These are phyloP conservation scores for Drosophila ananassae DNA, from an alignment of 1,140 invertebrate species.

Conservation along the genomic window DNA sequence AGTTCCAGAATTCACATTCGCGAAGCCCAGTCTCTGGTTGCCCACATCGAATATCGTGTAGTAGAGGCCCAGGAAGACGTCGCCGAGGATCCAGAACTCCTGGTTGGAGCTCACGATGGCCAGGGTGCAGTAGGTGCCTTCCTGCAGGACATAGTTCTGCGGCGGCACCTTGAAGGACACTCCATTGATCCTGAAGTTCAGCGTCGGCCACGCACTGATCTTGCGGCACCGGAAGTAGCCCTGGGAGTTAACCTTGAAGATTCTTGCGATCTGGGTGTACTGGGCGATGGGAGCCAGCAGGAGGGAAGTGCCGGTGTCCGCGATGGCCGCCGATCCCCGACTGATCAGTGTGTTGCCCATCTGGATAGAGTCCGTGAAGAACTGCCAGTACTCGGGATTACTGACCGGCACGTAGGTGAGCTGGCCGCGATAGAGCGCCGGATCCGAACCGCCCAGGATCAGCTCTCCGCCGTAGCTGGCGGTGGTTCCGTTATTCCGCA, in stretches of 20 bases:
- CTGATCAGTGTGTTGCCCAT: constrained; percentile 86
- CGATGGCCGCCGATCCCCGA: constrained; percentile 87
- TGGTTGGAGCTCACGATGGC: constrained; percentile 34
- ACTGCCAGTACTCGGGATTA: constrained; percentile 97
- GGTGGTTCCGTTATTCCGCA: constrained; percentile 88
- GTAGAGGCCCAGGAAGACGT: constrained; percentile 89
- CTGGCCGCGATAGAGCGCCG: constrained; percentile 92
- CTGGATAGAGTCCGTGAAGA: constrained; percentile 92
- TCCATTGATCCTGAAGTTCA: constrained; percentile 53
- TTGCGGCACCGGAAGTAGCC: constrained; percentile 41
- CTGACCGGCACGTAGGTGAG: constrained; percentile 95
- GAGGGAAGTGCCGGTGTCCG: constrained; percentile 91
- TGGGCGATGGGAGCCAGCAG: constrained; percentile 87
- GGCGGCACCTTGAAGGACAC: constrained; percentile 46
- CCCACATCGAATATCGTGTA: constrained; percentile 90
- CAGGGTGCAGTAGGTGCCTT: constrained; percentile 32
- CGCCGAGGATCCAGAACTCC: constrained; percentile 83
- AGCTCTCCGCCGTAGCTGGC: constrained; percentile 93
- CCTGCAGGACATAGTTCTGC: constrained; percentile 50
- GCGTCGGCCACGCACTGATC: constrained; percentile 28
- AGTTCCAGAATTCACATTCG: constrained; percentile 47
- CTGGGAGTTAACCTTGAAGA: constrained; percentile 19
- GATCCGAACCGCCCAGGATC: constrained; percentile 96
- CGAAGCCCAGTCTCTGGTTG: constrained; percentile 88
- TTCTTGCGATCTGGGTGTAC: constrained; percentile 12